These are phyloP conservation scores for Lacanobia oleracea DNA, from an alignment of 2,888 invertebrate genomes.

Conservation along the genomic window DNA sequence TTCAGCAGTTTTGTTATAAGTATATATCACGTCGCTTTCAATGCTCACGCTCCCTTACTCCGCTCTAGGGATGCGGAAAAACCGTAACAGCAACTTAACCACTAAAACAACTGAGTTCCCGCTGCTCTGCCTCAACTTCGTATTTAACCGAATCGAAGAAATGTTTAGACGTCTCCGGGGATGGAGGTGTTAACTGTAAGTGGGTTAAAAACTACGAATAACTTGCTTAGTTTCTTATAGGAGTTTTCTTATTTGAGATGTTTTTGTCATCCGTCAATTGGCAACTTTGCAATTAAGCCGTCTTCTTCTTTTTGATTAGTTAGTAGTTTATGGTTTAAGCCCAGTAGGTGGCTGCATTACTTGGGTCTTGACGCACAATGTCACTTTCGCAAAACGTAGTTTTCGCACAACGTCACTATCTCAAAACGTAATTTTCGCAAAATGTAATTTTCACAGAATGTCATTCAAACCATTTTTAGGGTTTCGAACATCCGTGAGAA, in stretches of 20 bases:
- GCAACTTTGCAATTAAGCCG: neutral
- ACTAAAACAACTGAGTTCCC: constrained; percentile 48
- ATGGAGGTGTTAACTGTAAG: constrained; percentile 27
- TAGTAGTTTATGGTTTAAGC: too few relatives aligned
- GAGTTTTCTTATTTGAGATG: neutral
- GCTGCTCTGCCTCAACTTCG: constrained; percentile 46
- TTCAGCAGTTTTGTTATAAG: too few relatives aligned
- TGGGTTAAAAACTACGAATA: constrained; percentile 23
- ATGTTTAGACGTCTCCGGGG: constrained; percentile 32
- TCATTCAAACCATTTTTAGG: too few relatives aligned
- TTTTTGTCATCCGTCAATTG: neutral
- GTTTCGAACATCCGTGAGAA: too few relatives aligned
- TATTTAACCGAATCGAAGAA: constrained; percentile 55
- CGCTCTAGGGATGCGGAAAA: constrained; percentile 46
- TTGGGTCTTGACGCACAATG: too few relatives aligned
- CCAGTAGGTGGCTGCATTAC: too few relatives aligned
- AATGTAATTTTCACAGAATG: too few relatives aligned
- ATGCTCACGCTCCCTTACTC: neutral
- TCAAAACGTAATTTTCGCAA: too few relatives aligned
- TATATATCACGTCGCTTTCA: constrained; percentile 22
- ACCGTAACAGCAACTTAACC: constrained; percentile 51
- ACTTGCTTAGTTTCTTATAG: constrained; percentile 3
- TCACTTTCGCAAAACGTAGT: too few relatives aligned
- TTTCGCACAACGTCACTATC: too few relatives aligned
- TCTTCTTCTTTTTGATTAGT: too few relatives aligned